These are phyloP conservation scores for Meloidogyne floridensis DNA, from an alignment of 1,140 invertebrate genomes.

Conservation along the genomic window DNA sequence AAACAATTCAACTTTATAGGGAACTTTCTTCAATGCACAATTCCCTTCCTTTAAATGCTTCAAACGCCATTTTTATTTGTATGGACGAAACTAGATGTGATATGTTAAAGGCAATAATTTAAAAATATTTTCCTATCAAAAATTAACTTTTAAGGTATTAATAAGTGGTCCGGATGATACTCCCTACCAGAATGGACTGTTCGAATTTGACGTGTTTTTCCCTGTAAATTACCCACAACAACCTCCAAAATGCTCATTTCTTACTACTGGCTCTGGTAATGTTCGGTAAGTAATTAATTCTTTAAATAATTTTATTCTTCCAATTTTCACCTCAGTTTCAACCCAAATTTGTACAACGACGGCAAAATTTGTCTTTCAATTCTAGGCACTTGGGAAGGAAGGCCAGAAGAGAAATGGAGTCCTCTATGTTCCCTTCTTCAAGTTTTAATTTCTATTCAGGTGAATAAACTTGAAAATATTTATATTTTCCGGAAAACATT, in stretches of 20 bases:
- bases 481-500: slow-evolving; percentile 14
- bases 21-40: slow-evolving; percentile 93
- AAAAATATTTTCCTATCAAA: background rate
- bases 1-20: slow-evolving; percentile 35
- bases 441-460: slow-evolving; percentile 90
- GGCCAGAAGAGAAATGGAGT: slow-evolving; percentile 98
- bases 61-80: slow-evolving; percentile 90
- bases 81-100: slow-evolving; percentile 85
- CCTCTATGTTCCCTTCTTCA: slow-evolving; percentile 85
- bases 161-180: slow-evolving; percentile 74
- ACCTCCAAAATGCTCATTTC: slow-evolving; percentile 72
- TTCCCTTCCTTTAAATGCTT: slow-evolving; percentile 86
- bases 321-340: slow-evolving; percentile 63
- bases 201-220: slow-evolving; percentile 70
- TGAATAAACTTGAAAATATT: slow-evolving; percentile 26
- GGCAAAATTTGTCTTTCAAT: slow-evolving; percentile 67
- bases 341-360: slow-evolving; percentile 30
- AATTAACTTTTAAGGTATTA: slow-evolving; percentile 69
- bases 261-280: slow-evolving; percentile 72
- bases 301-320: slow-evolving; percentile 70
- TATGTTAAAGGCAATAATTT: slow-evolving; percentile 46
- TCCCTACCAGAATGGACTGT: slow-evolving; percentile 73
- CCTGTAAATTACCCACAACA: slow-evolving; percentile 69
- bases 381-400: slow-evolving; percentile 87
- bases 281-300: slow-evolving; percentile 74